Evolutionary conservation across 1,140 invertebrate genomes (phyloP), one percentile per base, ranked within the genome.

Genomic region (Mya arenaria): DNA sequence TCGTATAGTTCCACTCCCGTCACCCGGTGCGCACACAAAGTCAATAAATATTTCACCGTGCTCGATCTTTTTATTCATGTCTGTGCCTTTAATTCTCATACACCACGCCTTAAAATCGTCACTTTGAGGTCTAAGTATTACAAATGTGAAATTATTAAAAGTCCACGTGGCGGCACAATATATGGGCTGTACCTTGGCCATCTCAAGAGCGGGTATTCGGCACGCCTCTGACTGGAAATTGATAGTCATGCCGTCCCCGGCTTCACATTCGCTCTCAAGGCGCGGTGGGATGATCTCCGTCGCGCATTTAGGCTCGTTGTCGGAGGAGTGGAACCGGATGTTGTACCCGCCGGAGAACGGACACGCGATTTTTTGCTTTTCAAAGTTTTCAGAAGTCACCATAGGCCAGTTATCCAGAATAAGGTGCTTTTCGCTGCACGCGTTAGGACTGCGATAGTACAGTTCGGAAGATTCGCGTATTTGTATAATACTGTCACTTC

Each of bases 211-310:
- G 5, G 44, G 30, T 1, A 85, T 85, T 23, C 84, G 73, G 62
- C 88, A 89, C 13, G 79, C 68, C 5, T 84, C 39, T 13, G 66
- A 65, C 66, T 86, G 77, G 56, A 89, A 89, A 48, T 89, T 79
- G 19, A 89, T 82, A 28, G 77, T 72, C 48, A 89, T 85, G 17
- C 88, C 88, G 73, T 89, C 88, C 13, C 81, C 85, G 44, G 52
- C 23, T 58, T 89, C 88, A 72, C 88, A 89, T 52, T 89, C 87
- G 72, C 88, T 89, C 62, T 89, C 88, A 28, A 89, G 69, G 60
- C 88, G 74, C 55, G 87, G 75, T 13, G 85, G 81, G n/a, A 89
- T 60, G 2, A 83, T 68, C 34, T 78, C 56, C 13, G 68, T 69
- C 0, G 32, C 66, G 41, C 88, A 87, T 3, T 86, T 78, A 17